Evolutionary conservation across 2,888 invertebrate species (phyloP), one percentile per base, ranked within the genome.

Genomic region (Apamea monoglypha): DNA sequence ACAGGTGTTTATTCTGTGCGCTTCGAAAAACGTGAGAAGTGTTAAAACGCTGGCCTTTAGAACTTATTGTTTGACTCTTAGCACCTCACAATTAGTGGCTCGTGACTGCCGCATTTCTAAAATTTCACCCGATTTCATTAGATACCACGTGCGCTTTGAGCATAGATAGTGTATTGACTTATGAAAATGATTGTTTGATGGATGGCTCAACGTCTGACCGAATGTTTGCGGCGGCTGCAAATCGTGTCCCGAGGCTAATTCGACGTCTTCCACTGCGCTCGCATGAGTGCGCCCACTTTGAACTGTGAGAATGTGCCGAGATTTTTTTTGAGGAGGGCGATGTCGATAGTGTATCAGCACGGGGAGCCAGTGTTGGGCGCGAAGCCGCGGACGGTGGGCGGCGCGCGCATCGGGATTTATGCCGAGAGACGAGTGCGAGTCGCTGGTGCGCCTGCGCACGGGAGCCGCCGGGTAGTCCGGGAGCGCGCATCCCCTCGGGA

Each of bases 11-110:
- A 87, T 81, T 85, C 82, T 73, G 74, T 80, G 71, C 67, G 85
- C 89, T 81, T 80, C 81, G 81, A 86, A 91, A 91, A 90, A 90
- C 92, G 94, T 94, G 93, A 92, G 92, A 96, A 93, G 92, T 93
- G 93, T 90, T 93, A 92, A 93, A 92, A 91, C 87, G 90, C 82
- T 80, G 87, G 89, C 86, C 81, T 87, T 89, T 87, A 90, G 89
- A 90, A 80, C 86, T 85, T 86, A 90, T 91, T 92, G 92, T 93
- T 90, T 87, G 83, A 84, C 90, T 87, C 87, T 93, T 93, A 92
- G 88, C 93, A 92, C 92, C 90, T 91, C 61, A 75, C 89, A 91
- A 91, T 93, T 92, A 93, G 90, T 83, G 81, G 85, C 83, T 84
- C 92, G 91, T 92, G 92, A 90, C 91, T 90, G 71, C 83, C 79